Evolutionary conservation across 2,797 vertebrate genomes (phyloP), one percentile per base, ranked within the genome.

Genomic region (Columba guinea): DNA sequence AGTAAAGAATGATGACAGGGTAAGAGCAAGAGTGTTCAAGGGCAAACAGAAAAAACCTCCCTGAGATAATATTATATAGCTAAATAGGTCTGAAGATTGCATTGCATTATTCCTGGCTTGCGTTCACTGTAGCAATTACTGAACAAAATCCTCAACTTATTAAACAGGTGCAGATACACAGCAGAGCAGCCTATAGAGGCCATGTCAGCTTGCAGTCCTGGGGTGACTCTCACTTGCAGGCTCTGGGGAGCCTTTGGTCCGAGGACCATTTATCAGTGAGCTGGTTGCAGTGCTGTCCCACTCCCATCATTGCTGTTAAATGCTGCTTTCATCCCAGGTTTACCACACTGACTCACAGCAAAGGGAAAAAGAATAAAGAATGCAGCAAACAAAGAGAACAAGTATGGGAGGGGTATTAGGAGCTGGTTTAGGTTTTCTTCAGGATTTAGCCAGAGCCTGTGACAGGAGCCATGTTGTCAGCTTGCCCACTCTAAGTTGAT

Each of bases 371-470:
- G 39, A 59, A 68, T 11, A 63, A 75, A 63, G n/a, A 84, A 46
- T 2, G 2, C 0, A 0, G 20, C 14, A 52, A 53, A 51, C 20
- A 70, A 34, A 77, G 9, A 52, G 16, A 81, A 65, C 18, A 48
- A 56, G 16, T 34, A 32, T 39, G 7, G 35, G 41, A 65, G 8
- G 10, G 53, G 26, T 52, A 41, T 58, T 52, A 87, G n/a, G 30
- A 73, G 49, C 13, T 53, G 21, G 24, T 48, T 77, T 48, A 63
- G 35, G 26, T 71, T 21, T 26, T 34, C 34, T 51, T 56, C 35
- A 58, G 60, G 17, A 63, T 58, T 56, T 37, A 78, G 28, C 30
- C 41, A 82, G 73, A 75, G 19, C 26, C 30, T 3, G 2, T 27
- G 19, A 46, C n/a, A 62, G 18, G 13, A 86, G 11, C 7, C 30